Base-by-base conservation (phyloP, 35 echinoderm and acorn worm genomes). In the Lytechinus pictus region DNA sequence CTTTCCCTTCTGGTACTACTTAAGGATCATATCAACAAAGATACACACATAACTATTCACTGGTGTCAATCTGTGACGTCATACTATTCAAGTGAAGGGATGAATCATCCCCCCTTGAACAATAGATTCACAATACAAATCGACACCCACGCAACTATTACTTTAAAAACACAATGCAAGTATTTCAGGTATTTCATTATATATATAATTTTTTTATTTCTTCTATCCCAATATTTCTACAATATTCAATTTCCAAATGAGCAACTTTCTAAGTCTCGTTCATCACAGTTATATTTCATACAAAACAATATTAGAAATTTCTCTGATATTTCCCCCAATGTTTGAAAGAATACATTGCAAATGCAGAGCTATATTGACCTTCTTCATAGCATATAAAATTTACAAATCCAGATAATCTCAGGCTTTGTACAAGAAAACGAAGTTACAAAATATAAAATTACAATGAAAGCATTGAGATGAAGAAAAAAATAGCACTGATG, bases 301-400 rank as follows among this genome's bases (percentile, higher is more conserved):
- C 44, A 91, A 53, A 91, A 54, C 44, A 14, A 54, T 54, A 28
- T 28, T 52, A 91, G 21, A 91, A 91, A 91, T 52, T 79, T 79
- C 12, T 79, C 66, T 79, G 4, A 79, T 79, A 79, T 79, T 79
- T 79, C n/a, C 66, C 66, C 66, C 66, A 24, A 24, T 79, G 19
- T 24, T 79, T 79, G 66, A 79, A 79, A 79, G 66, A 79, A 79
- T 79, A 79, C 66, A 79, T 79, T 79, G 66, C 66, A 79, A 79
- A 79, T 24, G n/a, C 66, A 79, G 19, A 24, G 66, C n/a, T 79
- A 24, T n/a, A 79, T 19, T n/a, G 4, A 79, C 16, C 21, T 24
- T 79, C 19, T 79, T 79, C 16, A 79, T 79, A 79, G 21, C 66
- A 79, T 79, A 79, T 79, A 79, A 24, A 79, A 79, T 79, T n/a